These are phyloP conservation scores for Lipotes vexillifer DNA, from an alignment of 2,113 vertebrate species.

Conservation along the genomic window DNA sequence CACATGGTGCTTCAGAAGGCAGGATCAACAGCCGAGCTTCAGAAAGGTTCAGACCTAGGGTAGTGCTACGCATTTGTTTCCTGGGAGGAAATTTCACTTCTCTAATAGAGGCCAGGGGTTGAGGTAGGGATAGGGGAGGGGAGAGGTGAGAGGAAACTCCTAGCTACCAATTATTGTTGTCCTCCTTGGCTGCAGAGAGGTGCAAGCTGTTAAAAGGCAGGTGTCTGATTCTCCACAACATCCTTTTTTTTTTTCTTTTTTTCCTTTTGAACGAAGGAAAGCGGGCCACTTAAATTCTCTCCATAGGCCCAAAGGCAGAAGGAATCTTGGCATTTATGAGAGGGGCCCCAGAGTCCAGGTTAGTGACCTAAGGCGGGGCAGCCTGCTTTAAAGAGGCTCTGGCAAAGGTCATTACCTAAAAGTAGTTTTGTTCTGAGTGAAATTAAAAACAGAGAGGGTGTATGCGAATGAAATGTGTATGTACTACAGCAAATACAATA, in stretches of 20 bases:
- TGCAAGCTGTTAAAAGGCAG: background rate
- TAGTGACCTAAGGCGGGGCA: background rate
- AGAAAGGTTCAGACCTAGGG: background rate
- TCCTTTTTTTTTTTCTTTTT: too few relatives aligned
- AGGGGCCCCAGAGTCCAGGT: background rate
- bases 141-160: background rate
- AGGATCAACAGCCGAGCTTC: background rate
- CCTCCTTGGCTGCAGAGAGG: background rate
- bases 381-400: background rate
- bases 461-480: background rate
- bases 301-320: background rate
- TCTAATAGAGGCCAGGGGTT: background rate
- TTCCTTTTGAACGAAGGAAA: background rate
- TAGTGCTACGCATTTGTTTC: background rate
- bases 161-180: background rate
- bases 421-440: background rate
- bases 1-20: background rate
- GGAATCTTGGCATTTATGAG: background rate
- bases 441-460: background rate
- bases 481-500: background rate
- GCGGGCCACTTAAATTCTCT: background rate
- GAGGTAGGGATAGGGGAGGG: background rate
- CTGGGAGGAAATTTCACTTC: background rate
- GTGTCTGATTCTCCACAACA: background rate
- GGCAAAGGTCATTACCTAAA: background rate